Percentiles rank a stretch among this genome's conserved stretches.
These are phyloP conservation scores for Linepithema humile DNA, from an alignment of 1,140 invertebrate genomes.

Conservation along the genomic window DNA sequence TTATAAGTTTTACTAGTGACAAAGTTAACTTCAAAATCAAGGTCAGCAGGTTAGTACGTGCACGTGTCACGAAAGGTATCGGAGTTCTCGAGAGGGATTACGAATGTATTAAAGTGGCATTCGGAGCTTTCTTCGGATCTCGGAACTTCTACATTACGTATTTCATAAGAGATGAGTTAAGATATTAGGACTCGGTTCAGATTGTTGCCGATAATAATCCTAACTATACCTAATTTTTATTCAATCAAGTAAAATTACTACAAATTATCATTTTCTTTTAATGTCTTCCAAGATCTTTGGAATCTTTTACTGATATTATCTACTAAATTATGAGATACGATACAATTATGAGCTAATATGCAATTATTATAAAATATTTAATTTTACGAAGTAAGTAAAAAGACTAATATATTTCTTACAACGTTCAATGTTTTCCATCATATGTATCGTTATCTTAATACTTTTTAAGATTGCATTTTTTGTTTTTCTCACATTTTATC, in stretches of 20 bases:
- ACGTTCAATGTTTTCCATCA: background rate
- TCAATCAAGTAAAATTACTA: background rate
- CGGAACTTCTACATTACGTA: conserved; percentile 31
- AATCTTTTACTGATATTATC: background rate
- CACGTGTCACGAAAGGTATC: conserved; percentile 17
- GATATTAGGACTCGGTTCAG: conserved; percentile 2
- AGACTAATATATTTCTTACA: background rate
- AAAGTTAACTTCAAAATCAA: conserved; percentile 25
- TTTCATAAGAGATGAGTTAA: conserved; percentile 27
- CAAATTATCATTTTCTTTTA: background rate
- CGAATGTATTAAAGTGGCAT: conserved; percentile 29
- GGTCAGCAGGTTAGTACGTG: background rate
- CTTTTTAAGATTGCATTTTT: background rate
- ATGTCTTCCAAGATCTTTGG: background rate
- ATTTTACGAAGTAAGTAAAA: background rate
- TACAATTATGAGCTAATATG: too few relatives aligned
- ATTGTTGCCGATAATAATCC: background rate
- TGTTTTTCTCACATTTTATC: background rate
- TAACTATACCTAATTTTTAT: background rate
- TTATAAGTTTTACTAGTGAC: background rate
- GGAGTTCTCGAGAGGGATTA: conserved; percentile 14
- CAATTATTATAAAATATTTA: background rate
- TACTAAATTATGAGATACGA: background rate
- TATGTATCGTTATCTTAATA: background rate
- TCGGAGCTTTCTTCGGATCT: background rate